Evolutionary conservation across 53 echinoderm and acorn worm species (phyloP).

Genomic region (Luidia sarsii): DNA sequence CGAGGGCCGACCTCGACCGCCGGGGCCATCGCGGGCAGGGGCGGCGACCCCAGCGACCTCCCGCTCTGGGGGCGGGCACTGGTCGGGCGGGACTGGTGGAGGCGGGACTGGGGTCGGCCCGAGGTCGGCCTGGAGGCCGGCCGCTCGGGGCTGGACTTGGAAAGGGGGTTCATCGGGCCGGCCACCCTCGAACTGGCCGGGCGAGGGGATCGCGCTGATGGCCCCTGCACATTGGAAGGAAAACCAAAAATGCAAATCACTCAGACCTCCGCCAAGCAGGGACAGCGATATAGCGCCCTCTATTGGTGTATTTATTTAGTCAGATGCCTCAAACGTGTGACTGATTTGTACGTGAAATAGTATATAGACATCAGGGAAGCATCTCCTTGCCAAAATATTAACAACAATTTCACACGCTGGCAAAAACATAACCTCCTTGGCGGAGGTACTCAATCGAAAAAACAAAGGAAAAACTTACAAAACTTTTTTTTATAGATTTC

Average conservation of each 20-base stretch:
- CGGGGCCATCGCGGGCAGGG: background rate
- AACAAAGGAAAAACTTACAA: no score
- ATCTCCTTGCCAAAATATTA: no score
- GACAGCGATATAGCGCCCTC: no score
- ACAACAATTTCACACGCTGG: no score
- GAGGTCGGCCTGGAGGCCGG: conserved; percentile 52
- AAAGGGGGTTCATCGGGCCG: conserved; percentile 7
- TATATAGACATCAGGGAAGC: no score
- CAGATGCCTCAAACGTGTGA: no score
- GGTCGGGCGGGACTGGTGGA: conserved; percentile 55
- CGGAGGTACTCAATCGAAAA: no score
- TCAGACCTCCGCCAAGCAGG: background rate
- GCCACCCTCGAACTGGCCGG: conserved; percentile 48
- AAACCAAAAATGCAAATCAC: background rate
- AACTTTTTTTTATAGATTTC: no score
- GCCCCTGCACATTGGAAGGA: conserved; percentile 1
- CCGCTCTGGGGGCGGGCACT: conserved; percentile 62
- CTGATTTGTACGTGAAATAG: no score
- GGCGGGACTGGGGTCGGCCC: conserved; percentile 58
- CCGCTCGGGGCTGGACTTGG: conserved; percentile 38
- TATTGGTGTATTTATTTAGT: no score
- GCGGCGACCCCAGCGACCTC: conserved; percentile 37
- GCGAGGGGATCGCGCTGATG: conserved; percentile 59
- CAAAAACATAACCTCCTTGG: no score
- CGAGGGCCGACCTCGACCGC: conserved; percentile 46